Evolutionary conservation across 2,797 vertebrate species (phyloP).

Genomic region (Euthynnus affinis): DNA sequence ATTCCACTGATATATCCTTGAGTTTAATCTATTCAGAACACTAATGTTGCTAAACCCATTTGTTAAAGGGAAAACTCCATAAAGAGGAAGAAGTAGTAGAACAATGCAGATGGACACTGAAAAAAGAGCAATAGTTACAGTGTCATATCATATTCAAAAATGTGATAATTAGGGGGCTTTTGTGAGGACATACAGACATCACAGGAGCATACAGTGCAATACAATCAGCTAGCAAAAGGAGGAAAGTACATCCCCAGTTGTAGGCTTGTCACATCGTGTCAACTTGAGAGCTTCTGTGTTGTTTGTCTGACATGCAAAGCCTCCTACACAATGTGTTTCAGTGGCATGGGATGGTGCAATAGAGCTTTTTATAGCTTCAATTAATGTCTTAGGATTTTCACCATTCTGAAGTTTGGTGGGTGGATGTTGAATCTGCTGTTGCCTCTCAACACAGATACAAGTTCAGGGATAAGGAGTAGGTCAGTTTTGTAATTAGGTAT

Average conservation of each 20-base stretch:
- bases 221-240: neutral
- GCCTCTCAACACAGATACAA: neutral
- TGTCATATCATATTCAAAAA: neutral
- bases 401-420: slow-evolving; percentile 43
- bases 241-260: neutral
- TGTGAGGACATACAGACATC: neutral
- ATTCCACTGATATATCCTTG: slow-evolving; percentile 9
- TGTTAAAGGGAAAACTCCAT: neutral
- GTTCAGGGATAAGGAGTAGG: neutral
- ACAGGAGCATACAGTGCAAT: neutral
- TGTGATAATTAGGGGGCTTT: neutral
- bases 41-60: neutral
- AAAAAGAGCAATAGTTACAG: neutral
- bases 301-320: slow-evolving; percentile 27
- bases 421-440: slow-evolving; percentile 39
- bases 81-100: neutral
- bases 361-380: slow-evolving; percentile 52
- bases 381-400: slow-evolving; percentile 45
- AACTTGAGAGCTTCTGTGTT: slow-evolving; percentile 25
- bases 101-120: neutral
- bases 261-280: slow-evolving; percentile 28
- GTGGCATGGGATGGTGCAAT: slow-evolving; percentile 25
- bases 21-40: slow-evolving; percentile 1
- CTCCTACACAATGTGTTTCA: slow-evolving; percentile 46
- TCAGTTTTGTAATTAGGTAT: slow-evolving; percentile 14